Base-by-base conservation (phyloP, 2,113 vertebrate species). In the Myrmecophaga tridactyla region DNA sequence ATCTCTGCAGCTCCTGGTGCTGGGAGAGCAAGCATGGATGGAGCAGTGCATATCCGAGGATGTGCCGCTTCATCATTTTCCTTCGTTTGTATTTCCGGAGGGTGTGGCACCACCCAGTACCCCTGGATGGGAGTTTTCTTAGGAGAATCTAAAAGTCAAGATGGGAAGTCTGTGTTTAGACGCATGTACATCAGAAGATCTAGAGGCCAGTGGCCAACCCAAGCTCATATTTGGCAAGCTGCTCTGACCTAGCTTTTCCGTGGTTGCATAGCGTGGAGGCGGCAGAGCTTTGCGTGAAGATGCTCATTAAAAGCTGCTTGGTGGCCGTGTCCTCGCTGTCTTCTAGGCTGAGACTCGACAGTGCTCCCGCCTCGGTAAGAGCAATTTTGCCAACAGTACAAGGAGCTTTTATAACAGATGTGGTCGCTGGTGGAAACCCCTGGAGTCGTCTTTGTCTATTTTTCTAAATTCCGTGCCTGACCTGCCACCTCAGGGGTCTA, bases 31-130 rank as follows among this genome's bases (percentile, higher is more conserved):
- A 0, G 8, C 3, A 4, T 39, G 56, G 17, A 23, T 65, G 48
- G 34, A 56, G 34, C 34, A 84, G 48, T 8, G n/a, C 1, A 1
- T 1, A 3, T 36, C 20, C 17, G 2, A 2, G 20, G 18, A 39
- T 39, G 15, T 29, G 34, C 4, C 9, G 58, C 15, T 0, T 7
- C 0, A 0, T 41, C 46, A 23, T 43, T 56, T 63, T 14, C 81
- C 31, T 56, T 7, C 6, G 25, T 36, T 10, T 75, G 73, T 65
- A 34, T 29, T 85, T 48, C 34, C 25, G 27, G 41, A 53, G 46
- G 27, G n/a, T 13, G 3, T 43, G 41, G 41, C 56, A 43, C 6
- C 21, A 29, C 48, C 39, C 20, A 8, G 15, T 3, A 31, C 60
- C 20, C 46, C 41, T 48, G 27, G 34, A 1, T n/a, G 31, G n/a